Percentiles rank a stretch among this genome's conserved stretches.
Conservation (phyloP, 1,140 invertebrate genomes). For the Heliconius hewitsoni region DNA sequence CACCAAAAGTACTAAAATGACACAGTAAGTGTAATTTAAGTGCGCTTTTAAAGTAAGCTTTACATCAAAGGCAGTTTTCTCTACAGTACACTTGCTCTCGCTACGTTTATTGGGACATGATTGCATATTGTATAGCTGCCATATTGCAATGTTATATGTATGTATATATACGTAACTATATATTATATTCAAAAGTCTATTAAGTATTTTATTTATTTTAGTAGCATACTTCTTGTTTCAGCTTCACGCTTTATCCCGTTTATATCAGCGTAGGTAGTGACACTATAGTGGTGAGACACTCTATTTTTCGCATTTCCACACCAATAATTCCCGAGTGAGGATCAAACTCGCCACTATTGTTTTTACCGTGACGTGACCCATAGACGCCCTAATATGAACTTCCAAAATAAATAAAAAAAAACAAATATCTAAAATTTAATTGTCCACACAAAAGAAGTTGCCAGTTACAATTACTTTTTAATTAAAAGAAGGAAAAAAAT, state of each 20-base stretch:
- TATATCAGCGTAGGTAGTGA: not conserved
- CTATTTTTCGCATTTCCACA: no score
- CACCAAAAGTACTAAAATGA: no score
- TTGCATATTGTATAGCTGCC: slow-evolving; percentile 14
- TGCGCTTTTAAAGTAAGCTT: not conserved
- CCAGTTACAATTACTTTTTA: no score
- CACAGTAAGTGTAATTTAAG: not conserved
- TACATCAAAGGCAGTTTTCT: not conserved
- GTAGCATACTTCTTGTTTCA: not conserved
- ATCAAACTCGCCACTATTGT: no score
- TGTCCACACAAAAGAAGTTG: no score
- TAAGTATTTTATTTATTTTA: not conserved
- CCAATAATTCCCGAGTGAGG: no score
- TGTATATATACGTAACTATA: not conserved
- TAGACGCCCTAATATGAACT: no score
- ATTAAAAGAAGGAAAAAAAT: no score
- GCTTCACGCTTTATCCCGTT: not conserved
- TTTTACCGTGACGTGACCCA: no score
- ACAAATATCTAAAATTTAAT: no score
- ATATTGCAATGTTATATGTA: slow-evolving; percentile 16
- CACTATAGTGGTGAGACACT: no score
- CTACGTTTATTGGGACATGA: slow-evolving; percentile 6
- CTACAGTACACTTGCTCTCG: not conserved
- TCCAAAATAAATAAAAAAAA: no score
- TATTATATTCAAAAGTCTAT: slow-evolving; percentile 11